phyloP scores from a whole-genome alignment of 1,140 invertebrate species.

The Halesus radiatus region DNA sequence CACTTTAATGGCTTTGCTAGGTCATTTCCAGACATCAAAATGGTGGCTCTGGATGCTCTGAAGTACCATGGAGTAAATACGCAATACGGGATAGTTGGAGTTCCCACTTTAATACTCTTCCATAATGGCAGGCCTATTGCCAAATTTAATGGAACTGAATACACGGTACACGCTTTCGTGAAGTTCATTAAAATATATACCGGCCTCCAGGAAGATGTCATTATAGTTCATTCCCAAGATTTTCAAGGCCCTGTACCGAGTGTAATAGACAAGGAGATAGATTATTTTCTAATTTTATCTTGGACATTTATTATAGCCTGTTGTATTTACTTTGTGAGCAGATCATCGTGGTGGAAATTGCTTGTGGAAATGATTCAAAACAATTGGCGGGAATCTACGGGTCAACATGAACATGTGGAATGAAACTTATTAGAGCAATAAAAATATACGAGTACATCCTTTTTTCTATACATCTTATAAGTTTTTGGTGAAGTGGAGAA shows the following conservation, averaged over 20 bases:
- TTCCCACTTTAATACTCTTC: slow-evolving; percentile 92
- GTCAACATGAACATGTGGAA: slow-evolving; percentile 88
- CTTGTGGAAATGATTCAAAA: slow-evolving; percentile 88
- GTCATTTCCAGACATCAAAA: slow-evolving; percentile 88
- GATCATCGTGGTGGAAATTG: slow-evolving; percentile 83
- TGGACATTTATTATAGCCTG: slow-evolving; percentile 90
- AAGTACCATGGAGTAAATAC: slow-evolving; percentile 90
- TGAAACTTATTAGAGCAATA: slow-evolving; percentile 44
- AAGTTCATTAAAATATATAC: slow-evolving; percentile 88
- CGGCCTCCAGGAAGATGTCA: slow-evolving; percentile 73
- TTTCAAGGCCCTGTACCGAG: slow-evolving; percentile 85
- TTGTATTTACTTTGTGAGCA: slow-evolving; percentile 81
- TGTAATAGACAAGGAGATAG: slow-evolving; percentile 79
- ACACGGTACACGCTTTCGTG: slow-evolving; percentile 84
- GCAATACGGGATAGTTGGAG: slow-evolving; percentile 93
- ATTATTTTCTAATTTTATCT: slow-evolving; percentile 86
- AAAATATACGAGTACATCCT: neutral
- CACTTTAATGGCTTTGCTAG: slow-evolving; percentile 89
- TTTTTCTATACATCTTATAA: neutral
- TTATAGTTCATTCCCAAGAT: slow-evolving; percentile 83
- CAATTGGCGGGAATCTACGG: slow-evolving; percentile 92
- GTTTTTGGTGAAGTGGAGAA: neutral
- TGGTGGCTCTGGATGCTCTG: slow-evolving; percentile 92
- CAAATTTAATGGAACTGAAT: slow-evolving; percentile 89
- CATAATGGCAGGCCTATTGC: slow-evolving; percentile 91